phyloP scores from a whole-genome alignment of 2,113 vertebrate genomes.

The Scolopax mira region DNA sequence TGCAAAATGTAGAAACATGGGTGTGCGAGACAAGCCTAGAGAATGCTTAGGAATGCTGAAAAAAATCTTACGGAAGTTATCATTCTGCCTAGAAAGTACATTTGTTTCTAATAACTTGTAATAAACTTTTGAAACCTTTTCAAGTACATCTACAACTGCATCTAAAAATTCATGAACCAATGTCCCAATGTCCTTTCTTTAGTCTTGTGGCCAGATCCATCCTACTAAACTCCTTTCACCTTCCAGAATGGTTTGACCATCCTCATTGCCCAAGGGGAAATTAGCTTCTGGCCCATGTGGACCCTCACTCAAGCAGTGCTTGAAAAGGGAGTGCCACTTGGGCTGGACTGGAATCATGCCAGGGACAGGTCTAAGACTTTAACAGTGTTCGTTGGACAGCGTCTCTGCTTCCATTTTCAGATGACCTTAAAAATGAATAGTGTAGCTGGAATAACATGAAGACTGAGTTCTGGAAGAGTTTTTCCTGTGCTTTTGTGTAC shows the following conservation, averaged over 20 bases:
- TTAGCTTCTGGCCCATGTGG: background rate
- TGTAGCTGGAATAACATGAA: background rate
- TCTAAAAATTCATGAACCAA: background rate
- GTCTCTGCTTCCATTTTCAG: background rate
- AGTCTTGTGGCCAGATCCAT: background rate
- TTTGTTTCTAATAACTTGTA: background rate
- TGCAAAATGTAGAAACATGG: background rate
- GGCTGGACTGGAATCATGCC: background rate
- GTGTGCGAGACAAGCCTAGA: background rate
- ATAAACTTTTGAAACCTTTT: background rate
- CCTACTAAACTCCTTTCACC: background rate
- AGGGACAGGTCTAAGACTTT: background rate
- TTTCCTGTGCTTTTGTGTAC: background rate
- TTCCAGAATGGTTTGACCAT: background rate
- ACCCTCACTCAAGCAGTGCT: background rate
- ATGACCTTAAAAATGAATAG: background rate
- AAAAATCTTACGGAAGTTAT: background rate
- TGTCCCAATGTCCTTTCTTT: background rate
- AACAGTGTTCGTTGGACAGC: background rate
- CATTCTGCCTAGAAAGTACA: background rate
- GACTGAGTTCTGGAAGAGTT: background rate
- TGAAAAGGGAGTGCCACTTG: background rate
- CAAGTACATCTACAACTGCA: background rate
- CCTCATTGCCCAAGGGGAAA: background rate
- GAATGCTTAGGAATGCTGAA: background rate